A percentile compares a stretch with the other conserved stretches of the same genome.
phyloP scores from a whole-genome alignment of 2,113 vertebrate genomes.

The Anhinga anhinga region DNA sequence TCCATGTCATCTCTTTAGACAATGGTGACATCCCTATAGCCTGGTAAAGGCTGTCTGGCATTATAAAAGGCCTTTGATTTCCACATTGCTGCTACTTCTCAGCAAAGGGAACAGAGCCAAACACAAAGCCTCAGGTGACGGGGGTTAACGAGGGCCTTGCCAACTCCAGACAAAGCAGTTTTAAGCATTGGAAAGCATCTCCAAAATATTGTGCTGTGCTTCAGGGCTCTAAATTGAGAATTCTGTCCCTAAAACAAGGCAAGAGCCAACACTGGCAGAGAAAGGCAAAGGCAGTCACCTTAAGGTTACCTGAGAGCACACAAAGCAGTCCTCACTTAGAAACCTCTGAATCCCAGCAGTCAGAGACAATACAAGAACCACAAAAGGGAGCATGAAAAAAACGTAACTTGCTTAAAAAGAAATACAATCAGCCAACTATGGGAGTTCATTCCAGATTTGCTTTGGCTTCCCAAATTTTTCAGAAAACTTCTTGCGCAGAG shows the following conservation, averaged over 20 bases:
- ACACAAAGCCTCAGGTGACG: conserved; percentile 14
- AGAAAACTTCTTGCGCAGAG: background rate
- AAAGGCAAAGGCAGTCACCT: background rate
- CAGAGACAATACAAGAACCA: background rate
- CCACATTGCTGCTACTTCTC: conserved; percentile 50
- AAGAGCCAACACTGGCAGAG: background rate
- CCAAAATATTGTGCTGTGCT: background rate
- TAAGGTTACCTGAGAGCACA: background rate
- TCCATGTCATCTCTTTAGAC: conserved; percentile 48
- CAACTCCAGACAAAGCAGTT: conserved; percentile 45
- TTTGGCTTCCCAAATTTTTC: background rate
- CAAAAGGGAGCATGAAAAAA: background rate
- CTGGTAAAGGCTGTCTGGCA: conserved; percentile 43
- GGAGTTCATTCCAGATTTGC: background rate
- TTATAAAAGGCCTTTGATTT: conserved; percentile 54
- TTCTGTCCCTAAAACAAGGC: background rate
- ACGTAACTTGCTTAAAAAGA: background rate
- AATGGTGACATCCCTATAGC: conserved; percentile 18
- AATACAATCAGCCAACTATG: background rate
- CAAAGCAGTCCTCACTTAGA: background rate
- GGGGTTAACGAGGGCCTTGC: conserved; percentile 41
- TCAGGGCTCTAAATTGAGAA: background rate
- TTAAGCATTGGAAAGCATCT: conserved; percentile 30
- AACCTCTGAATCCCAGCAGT: background rate
- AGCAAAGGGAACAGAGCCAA: conserved; percentile 52